phyloP scores from a whole-genome alignment of 2,888 invertebrate species.

The Nomada ferruginata region DNA sequence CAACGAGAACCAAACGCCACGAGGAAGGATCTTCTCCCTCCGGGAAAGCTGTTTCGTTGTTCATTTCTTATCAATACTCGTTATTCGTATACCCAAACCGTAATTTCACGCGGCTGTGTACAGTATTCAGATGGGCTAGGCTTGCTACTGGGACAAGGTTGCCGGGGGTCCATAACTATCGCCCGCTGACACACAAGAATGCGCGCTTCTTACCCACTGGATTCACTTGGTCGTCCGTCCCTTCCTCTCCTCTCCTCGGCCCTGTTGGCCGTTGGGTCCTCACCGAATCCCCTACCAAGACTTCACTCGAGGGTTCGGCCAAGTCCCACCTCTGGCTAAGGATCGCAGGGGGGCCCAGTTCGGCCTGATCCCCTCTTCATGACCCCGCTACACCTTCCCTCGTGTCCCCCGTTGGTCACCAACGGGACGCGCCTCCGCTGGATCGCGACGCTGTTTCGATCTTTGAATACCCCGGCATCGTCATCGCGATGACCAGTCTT shows the following conservation, averaged over 20 bases:
- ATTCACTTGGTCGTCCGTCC: slow-evolving; percentile 61
- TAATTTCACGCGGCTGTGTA: background rate
- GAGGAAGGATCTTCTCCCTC: slow-evolving; percentile 47
- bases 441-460: slow-evolving; percentile 74
- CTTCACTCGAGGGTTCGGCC: slow-evolving; percentile 57
- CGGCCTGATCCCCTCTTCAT: slow-evolving; percentile 50
- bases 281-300: slow-evolving; percentile 54
- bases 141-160: slow-evolving; percentile 83
- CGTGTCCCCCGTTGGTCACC: slow-evolving; percentile 49
- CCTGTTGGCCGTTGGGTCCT: slow-evolving; percentile 41
- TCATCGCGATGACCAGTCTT: slow-evolving; percentile 80
- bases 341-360: slow-evolving; percentile 64
- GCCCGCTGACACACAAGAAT: slow-evolving; percentile 80
- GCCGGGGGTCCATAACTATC: slow-evolving; percentile 82
- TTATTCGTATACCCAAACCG: background rate
- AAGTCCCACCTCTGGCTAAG: slow-evolving; percentile 49
- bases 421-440: slow-evolving; percentile 64
- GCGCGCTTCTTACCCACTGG: slow-evolving; percentile 74
- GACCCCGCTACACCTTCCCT: slow-evolving; percentile 44
- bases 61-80: background rate
- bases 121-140: slow-evolving; percentile 40
- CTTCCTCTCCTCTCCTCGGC: slow-evolving; percentile 36
- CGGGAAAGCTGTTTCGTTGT: slow-evolving; percentile 4
- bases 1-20: slow-evolving; percentile 48
- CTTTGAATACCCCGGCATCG: slow-evolving; percentile 80